Conservation (phyloP, 2,797 vertebrate genomes). For the Peromyscus nudipes region DNA sequence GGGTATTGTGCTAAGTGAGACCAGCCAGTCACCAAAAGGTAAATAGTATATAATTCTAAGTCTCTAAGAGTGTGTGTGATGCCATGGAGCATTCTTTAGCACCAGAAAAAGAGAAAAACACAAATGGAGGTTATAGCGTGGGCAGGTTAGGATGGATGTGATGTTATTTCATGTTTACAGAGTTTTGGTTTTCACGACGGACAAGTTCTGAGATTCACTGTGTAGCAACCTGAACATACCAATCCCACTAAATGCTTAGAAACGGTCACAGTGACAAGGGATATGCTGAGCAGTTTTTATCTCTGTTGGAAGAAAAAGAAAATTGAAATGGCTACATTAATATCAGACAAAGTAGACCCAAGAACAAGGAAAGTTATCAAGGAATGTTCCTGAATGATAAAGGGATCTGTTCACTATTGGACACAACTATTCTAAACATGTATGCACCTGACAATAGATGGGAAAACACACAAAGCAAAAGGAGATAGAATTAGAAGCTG, state of each 20-base stretch:
- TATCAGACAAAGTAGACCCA: constrained; percentile 2
- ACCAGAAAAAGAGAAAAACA: neutral
- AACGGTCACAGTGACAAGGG: neutral
- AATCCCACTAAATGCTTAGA: neutral
- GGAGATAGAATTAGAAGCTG: neutral
- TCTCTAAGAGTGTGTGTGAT: neutral
- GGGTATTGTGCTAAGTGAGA: neutral
- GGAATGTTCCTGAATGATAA: neutral
- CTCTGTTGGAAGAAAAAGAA: neutral
- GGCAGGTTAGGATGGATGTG: neutral
- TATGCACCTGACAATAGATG: neutral
- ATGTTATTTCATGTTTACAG: neutral
- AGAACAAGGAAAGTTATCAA: neutral
- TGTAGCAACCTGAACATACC: neutral
- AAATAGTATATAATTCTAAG: neutral
- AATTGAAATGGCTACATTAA: neutral
- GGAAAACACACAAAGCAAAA: neutral
- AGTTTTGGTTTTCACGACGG: neutral
- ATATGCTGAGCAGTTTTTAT: neutral
- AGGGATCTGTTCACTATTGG: neutral
- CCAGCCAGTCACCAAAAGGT: neutral
- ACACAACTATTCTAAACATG: neutral
- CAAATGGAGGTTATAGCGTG: neutral
- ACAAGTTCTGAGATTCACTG: neutral
- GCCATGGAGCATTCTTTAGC: neutral